Evolutionary conservation across 2,888 invertebrate species (phyloP).

Genomic region (Diloba caeruleocephala): DNA sequence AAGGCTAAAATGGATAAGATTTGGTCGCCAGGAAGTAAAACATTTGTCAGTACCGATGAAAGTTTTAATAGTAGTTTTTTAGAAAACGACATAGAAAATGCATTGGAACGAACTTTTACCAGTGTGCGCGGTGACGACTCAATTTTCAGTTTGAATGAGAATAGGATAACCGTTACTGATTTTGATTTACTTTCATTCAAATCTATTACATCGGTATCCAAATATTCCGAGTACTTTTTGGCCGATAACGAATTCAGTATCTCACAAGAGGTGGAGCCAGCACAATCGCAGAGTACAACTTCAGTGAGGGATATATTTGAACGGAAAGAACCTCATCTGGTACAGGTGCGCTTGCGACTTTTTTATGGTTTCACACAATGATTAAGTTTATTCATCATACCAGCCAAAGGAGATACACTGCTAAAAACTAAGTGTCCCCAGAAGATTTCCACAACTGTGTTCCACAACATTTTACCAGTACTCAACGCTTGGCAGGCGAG

Average conservation of each 20-base stretch:
- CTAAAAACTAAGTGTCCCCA: no score
- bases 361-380: background rate
- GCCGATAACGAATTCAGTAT: slow-evolving; percentile 65
- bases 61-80: slow-evolving; percentile 49
- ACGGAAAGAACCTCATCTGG: slow-evolving; percentile 64
- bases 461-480: no score
- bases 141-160: slow-evolving; percentile 52
- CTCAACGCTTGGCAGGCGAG: no score
- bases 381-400: background rate
- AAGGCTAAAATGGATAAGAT: slow-evolving; percentile 39
- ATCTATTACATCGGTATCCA: slow-evolving; percentile 69
- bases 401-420: no score
- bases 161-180: slow-evolving; percentile 56
- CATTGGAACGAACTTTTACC: slow-evolving; percentile 62
- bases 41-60: slow-evolving; percentile 54
- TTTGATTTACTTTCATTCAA: slow-evolving; percentile 73
- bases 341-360: slow-evolving; percentile 56
- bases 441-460: no score
- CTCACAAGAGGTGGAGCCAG: slow-evolving; percentile 15
- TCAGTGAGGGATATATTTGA: slow-evolving; percentile 76
- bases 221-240: slow-evolving; percentile 72
- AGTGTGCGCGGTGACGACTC: slow-evolving; percentile 57
- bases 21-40: slow-evolving; percentile 58
- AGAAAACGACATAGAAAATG: slow-evolving; percentile 56
- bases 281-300: slow-evolving; percentile 34